A percentile compares a stretch with the other conserved stretches of the same genome.
These are phyloP conservation scores for Chaetodon auriga DNA, from an alignment of 2,113 vertebrate genomes.

Conservation along the genomic window DNA sequence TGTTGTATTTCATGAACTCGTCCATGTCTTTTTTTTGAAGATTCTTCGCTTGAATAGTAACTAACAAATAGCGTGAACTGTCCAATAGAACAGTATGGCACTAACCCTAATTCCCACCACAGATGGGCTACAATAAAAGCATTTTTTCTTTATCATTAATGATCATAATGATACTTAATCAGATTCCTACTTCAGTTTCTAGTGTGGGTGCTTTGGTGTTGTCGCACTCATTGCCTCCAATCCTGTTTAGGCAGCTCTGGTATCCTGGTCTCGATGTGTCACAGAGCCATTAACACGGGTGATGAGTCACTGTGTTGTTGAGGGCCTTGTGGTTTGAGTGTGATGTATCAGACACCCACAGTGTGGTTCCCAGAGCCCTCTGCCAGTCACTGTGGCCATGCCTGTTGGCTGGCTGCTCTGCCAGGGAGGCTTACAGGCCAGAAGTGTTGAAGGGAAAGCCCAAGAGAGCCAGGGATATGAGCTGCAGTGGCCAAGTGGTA, in stretches of 20 bases:
- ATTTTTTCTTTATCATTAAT: background rate
- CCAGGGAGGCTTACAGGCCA: slow-evolving; percentile 73
- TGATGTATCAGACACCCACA: slow-evolving; percentile 79
- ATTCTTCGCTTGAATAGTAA: background rate
- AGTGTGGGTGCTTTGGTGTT: slow-evolving; percentile 35
- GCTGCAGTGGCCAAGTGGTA: slow-evolving; percentile 77
- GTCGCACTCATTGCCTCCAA: slow-evolving; percentile 39
- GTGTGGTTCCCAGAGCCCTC: slow-evolving; percentile 78
- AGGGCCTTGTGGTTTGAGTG: slow-evolving; percentile 72
- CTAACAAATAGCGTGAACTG: background rate
- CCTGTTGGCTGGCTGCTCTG: slow-evolving; percentile 71
- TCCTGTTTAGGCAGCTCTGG: slow-evolving; percentile 65
- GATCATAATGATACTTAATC: slow-evolving; percentile 2
- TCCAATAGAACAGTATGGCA: too few relatives aligned
- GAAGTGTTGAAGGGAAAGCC: slow-evolving; percentile 80
- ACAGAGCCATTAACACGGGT: slow-evolving; percentile 74
- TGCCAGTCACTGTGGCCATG: slow-evolving; percentile 79
- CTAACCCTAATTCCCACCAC: background rate
- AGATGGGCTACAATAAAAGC: slow-evolving; percentile 3
- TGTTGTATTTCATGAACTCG: background rate
- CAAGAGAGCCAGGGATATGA: slow-evolving; percentile 71
- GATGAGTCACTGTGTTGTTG: slow-evolving; percentile 81
- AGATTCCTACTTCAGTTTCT: slow-evolving; percentile 17
- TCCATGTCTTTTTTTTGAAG: background rate
- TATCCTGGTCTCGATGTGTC: slow-evolving; percentile 75